phyloP scores from a whole-genome alignment of 2,797 vertebrate genomes.

The Champsocephalus gunnari region DNA sequence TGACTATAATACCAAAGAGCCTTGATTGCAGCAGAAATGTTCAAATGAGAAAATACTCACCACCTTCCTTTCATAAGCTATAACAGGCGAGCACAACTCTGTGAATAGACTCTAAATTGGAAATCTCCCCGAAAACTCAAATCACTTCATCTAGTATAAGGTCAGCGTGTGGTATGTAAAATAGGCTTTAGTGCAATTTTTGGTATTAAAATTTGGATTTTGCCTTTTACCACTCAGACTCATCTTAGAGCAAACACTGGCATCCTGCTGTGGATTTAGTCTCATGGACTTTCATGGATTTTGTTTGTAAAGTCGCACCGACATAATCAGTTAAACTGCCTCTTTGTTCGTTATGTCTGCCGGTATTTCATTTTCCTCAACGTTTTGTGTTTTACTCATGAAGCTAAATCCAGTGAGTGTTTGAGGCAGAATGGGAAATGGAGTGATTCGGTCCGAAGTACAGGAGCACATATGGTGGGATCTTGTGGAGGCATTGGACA shows the following conservation, averaged over 20 bases:
- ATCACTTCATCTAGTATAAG: conserved; percentile 39
- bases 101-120: conserved; percentile 41
- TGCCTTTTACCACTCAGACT: conserved; percentile 37
- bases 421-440: conserved; percentile 34
- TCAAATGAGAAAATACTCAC: conserved; percentile 18
- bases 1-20: conserved; percentile 16
- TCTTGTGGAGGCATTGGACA: conserved; percentile 30
- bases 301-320: conserved; percentile 58
- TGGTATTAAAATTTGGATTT: conserved; percentile 40
- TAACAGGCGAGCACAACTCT: conserved; percentile 23
- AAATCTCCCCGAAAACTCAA: conserved; percentile 42
- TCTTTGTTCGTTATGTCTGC: conserved; percentile 72
- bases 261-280: conserved; percentile 70
- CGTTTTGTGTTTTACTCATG: conserved; percentile 56
- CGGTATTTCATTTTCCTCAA: conserved; percentile 66
- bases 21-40: conserved; percentile 27
- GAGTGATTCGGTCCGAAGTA: conserved; percentile 47
- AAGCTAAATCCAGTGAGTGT: conserved; percentile 52
- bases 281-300: conserved; percentile 76
- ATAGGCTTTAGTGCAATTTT: conserved; percentile 40
- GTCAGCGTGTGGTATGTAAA: conserved; percentile 36
- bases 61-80: not conserved
- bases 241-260: conserved; percentile 51
- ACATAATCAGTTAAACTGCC: conserved; percentile 77
- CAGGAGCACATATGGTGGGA: conserved; percentile 17